A percentile compares a stretch with the other conserved stretches of the same genome.
Conservation (phyloP, 2,113 vertebrate genomes). For the Morone chrysops region DNA sequence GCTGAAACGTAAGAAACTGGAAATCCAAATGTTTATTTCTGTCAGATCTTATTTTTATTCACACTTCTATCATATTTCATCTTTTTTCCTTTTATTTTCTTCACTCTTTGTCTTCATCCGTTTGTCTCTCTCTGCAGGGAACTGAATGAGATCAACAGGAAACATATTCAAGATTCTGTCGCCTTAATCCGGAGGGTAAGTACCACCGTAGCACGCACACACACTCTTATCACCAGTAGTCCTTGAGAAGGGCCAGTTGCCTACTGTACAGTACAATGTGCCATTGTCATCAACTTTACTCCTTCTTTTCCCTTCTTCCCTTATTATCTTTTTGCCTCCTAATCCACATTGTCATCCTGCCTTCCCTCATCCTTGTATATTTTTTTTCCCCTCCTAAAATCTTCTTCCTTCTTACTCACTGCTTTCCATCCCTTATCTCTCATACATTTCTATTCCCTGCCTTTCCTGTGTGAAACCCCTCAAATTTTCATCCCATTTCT, state of each 20-base stretch:
- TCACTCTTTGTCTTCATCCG: not conserved
- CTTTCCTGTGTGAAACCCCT: not conserved
- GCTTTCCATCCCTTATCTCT: not conserved
- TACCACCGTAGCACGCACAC: not conserved
- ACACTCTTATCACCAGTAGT: constrained; percentile 25
- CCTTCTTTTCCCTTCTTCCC: not conserved
- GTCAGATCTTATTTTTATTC: not conserved
- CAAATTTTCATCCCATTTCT: not conserved
- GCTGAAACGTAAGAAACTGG: constrained; percentile 83
- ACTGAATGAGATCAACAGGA: constrained; percentile 89
- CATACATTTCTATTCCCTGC: not conserved
- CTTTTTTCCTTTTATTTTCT: not conserved
- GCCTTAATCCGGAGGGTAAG: constrained; percentile 85
- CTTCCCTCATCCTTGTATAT: not conserved
- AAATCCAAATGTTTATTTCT: not conserved
- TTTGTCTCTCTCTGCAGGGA: constrained; percentile 75
- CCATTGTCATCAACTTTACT: constrained; percentile 24
- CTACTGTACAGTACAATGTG: constrained; percentile 4
- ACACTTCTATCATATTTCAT: not conserved
- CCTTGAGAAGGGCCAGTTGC: not conserved
- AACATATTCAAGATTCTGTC: constrained; percentile 90
- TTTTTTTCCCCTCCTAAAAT: not conserved
- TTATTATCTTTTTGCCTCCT: not conserved
- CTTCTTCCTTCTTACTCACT: not conserved
- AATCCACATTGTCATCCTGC: not conserved